Base-by-base conservation (phyloP, 1,140 invertebrate species). In the Andricus grossulariae region DNA sequence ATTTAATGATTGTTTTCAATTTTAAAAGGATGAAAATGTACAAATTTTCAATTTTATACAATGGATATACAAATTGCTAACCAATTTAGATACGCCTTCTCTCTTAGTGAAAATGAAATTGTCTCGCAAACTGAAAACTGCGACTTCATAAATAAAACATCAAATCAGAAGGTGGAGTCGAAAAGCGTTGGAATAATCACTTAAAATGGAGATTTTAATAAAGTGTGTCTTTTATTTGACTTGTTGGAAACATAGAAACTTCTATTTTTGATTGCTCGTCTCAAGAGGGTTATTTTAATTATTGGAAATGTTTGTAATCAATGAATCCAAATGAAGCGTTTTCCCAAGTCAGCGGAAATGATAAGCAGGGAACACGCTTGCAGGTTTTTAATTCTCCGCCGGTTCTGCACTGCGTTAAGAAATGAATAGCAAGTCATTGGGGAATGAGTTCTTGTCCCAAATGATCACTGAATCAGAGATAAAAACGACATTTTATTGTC, bases 291-390 rank as follows among this genome's bases (percentile, higher is more conserved):
- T 19, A 55, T 55, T 12, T 19, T 19, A 55, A 55, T 55, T 55
- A 55, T 55, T 55, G 54, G 18, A 55, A 55, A 55, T 18, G n/a
- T 55, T 55, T 55, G 54, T 55, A 55, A 55, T 55, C 54, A 55
- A 55, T 55, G 54, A 55, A 55, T 21, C 8, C 10, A 12, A 13
- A 19, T 13, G 10, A 55, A 55, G 21, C 18, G n/a, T 19, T 55
- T 55, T 55, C 54, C 54, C 18, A 19, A 55, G 11, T 55, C 54
- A 55, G 54, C 54, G 54, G 18, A 18, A 19, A 55, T 55, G 54
- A 55, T 55, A 55, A 55, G 54, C n/a, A 55, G 54, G 13, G 54
- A 32, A 55, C n/a, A 55, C 7, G 18, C 54, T 55, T 55, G 39
- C 39, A 45, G 39, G 39, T 45, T 45, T 45, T 45, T 45, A 8